Evolutionary conservation across 2,888 invertebrate genomes (phyloP).

Genomic region (Tanypteryx hageni): DNA sequence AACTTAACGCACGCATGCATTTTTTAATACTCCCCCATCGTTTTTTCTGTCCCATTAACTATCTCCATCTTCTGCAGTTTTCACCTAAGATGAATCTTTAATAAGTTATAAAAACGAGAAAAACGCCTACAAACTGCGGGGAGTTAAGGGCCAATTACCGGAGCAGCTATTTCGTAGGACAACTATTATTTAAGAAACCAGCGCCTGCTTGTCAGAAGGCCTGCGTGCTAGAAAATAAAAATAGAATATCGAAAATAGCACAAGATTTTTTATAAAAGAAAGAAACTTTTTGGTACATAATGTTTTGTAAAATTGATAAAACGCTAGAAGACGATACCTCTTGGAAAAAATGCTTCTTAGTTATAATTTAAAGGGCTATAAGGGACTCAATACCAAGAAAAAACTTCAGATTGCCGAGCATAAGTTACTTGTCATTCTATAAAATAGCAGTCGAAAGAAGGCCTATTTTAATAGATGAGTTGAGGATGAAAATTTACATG

Average conservation of each 20-base stretch:
- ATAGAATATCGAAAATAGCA: neutral
- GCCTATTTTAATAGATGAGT: too few species aligned
- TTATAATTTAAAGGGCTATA: too few species aligned
- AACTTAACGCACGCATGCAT: neutral
- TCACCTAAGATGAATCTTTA: neutral
- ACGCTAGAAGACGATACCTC: too few species aligned
- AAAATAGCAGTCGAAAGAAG: too few species aligned
- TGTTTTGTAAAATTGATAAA: neutral
- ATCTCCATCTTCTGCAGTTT: neutral
- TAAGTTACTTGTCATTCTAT: too few species aligned
- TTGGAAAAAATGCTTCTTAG: too few species aligned
- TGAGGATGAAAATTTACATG: too few species aligned
- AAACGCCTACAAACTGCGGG: neutral
- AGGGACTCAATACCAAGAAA: too few species aligned
- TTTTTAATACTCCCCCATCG: neutral
- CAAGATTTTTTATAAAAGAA: too few species aligned
- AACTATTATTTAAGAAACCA: neutral
- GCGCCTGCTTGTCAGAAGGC: neutral
- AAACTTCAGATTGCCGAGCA: too few species aligned
- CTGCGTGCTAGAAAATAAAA: neutral
- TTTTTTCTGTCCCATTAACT: constrained; percentile 16
- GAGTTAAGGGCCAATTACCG: neutral
- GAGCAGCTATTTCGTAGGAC: neutral
- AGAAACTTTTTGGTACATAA: neutral
- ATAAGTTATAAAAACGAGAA: neutral